These are phyloP conservation scores for Mungos mungo DNA, from an alignment of 2,113 vertebrate species.

Conservation along the genomic window DNA sequence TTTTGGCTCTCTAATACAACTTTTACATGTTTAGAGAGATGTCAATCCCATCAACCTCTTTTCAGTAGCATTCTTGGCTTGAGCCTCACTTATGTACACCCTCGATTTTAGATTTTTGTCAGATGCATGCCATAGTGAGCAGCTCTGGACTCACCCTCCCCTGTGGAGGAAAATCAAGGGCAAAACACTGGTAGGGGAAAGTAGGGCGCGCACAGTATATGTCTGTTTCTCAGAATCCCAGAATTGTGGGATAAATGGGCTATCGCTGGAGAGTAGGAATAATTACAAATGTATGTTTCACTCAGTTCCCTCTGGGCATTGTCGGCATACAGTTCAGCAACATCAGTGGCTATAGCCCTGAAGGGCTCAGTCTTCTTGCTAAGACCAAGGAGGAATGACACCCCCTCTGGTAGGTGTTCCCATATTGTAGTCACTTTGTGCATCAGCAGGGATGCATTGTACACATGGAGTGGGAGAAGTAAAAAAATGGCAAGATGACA, in stretches of 20 bases:
- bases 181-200: background rate
- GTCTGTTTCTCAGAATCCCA: background rate
- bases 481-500: background rate
- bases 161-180: background rate
- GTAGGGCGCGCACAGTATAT: background rate
- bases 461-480: background rate
- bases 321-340: background rate
- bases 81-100: background rate
- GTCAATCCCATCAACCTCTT: background rate
- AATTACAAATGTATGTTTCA: background rate
- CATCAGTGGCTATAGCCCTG: rapidly evolving
- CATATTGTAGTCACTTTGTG: too few relatives aligned
- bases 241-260: background rate
- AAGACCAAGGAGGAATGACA: background rate
- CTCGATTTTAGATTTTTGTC: background rate
- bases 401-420: rapidly evolving
- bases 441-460: background rate
- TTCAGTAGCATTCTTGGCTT: background rate
- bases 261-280: background rate
- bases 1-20: background rate
- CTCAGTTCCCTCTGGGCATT: background rate
- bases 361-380: rapidly evolving
- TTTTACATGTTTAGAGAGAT: background rate
- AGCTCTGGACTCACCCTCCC: background rate
- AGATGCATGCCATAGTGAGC: background rate